These are phyloP conservation scores for Stichodactyla mertensii DNA, from an alignment of 64 coral and sea anemone species.

Conservation along the genomic window DNA sequence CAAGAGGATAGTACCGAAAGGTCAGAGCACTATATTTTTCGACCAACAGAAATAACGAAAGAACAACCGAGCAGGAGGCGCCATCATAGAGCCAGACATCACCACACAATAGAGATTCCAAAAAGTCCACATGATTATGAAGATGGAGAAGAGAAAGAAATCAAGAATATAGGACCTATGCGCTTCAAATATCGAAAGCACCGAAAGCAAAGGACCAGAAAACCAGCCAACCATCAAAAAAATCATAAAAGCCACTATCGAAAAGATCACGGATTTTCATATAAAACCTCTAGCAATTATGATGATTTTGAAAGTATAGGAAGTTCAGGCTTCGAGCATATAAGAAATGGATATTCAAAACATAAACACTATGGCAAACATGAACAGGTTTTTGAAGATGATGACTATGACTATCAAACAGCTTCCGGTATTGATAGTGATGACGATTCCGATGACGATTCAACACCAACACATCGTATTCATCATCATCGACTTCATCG, in stretches of 20 bases:
- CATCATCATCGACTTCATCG: not conserved
- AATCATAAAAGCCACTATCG: not conserved
- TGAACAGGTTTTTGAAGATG: not conserved
- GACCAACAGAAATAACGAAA: not conserved
- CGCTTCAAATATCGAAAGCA: not conserved
- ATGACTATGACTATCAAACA: not conserved
- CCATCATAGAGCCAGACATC: conserved; percentile 1
- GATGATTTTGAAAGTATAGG: not conserved
- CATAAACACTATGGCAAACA: not conserved
- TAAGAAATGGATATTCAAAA: not conserved
- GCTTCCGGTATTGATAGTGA: not conserved
- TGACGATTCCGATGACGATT: not conserved
- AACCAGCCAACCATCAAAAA: not conserved
- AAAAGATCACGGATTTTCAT: not conserved
- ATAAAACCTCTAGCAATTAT: not conserved
- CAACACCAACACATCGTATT: not conserved
- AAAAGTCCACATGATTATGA: conserved; percentile 11
- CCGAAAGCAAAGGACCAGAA: not conserved
- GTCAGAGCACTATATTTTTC: not conserved
- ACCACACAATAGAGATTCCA: not conserved
- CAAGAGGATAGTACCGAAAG: conserved; percentile 14
- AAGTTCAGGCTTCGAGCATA: not conserved
- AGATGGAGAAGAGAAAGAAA: not conserved
- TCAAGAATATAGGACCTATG: not conserved
- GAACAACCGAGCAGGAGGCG: not conserved